These are phyloP conservation scores for Nesogale talazaci DNA, from an alignment of 2,113 vertebrate species.

Conservation along the genomic window DNA sequence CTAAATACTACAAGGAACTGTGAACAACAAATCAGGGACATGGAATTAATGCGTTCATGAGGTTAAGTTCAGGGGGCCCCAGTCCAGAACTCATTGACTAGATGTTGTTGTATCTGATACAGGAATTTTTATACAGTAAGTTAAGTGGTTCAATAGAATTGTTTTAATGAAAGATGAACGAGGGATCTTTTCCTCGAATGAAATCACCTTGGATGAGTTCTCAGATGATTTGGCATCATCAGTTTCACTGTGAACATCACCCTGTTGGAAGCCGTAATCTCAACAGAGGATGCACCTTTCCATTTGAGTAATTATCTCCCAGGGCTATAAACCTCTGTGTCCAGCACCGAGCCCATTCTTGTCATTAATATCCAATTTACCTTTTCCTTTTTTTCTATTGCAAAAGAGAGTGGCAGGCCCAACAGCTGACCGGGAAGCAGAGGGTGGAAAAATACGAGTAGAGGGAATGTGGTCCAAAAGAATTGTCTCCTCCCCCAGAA, in stretches of 20 bases:
- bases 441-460: not conserved
- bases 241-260: slow-evolving; percentile 54
- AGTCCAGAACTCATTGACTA: not conserved
- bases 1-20: not conserved
- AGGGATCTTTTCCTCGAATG: slow-evolving; percentile 27
- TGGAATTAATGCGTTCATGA: not conserved
- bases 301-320: slow-evolving; percentile 57
- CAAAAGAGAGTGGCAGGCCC: not conserved
- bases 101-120: not conserved
- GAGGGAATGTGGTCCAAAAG: slow-evolving; percentile 14
- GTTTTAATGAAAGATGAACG: slow-evolving; percentile 71
- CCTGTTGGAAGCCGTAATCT: slow-evolving; percentile 26
- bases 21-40: not conserved
- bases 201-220: slow-evolving; percentile 71
- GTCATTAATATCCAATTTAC: slow-evolving; percentile 57
- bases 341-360: not conserved
- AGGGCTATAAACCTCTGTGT: slow-evolving; percentile 26
- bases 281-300: slow-evolving; percentile 41
- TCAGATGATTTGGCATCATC: slow-evolving; percentile 68
- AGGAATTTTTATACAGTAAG: slow-evolving; percentile 32
- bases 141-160: slow-evolving; percentile 48
- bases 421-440: slow-evolving; percentile 2
- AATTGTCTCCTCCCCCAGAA: not conserved
- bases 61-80: not conserved
- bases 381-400: slow-evolving; percentile 41